Evolutionary conservation across 2,113 vertebrate genomes (phyloP).

Genomic region (Neofelis nebulosa): DNA sequence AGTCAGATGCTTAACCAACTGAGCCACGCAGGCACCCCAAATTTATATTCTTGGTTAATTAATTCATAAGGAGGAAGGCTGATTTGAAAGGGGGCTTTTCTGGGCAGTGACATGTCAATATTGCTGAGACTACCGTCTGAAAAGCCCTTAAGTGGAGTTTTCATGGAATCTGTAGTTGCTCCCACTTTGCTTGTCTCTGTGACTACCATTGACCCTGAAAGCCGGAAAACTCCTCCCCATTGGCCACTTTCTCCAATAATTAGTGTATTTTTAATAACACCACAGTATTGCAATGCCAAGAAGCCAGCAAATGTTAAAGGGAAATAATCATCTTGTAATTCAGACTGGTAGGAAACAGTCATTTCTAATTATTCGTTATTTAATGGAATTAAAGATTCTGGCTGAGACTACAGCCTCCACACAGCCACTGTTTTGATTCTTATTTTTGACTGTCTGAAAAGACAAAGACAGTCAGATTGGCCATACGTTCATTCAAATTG

Average conservation of each 20-base stretch:
- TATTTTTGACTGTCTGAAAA: constrained; percentile 65
- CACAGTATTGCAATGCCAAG: constrained; percentile 44
- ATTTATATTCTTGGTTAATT: background rate
- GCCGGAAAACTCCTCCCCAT: constrained; percentile 16
- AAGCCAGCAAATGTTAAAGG: constrained; percentile 50
- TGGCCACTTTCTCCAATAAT: constrained; percentile 26
- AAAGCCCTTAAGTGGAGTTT: background rate
- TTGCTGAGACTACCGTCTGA: background rate
- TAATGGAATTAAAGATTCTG: constrained; percentile 73
- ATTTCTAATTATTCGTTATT: constrained; percentile 72
- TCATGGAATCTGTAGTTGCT: background rate
- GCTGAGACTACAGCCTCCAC: constrained; percentile 66
- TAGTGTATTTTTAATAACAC: constrained; percentile 21
- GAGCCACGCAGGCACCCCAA: no score
- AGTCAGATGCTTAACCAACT: no score
- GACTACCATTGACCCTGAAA: background rate
- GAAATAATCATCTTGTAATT: constrained; percentile 75
- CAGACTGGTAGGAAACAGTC: constrained; percentile 78
- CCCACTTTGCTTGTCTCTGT: background rate
- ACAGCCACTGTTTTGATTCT: constrained; percentile 62
- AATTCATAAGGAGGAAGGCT: background rate
- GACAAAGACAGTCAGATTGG: constrained; percentile 51
- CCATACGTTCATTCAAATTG: background rate
- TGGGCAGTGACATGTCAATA: background rate
- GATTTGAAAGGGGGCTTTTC: background rate